A percentile compares a stretch with the other conserved stretches of the same genome.
Evolutionary conservation across 2,797 vertebrate species (phyloP).

Genomic region (Ceyx erithaca): DNA sequence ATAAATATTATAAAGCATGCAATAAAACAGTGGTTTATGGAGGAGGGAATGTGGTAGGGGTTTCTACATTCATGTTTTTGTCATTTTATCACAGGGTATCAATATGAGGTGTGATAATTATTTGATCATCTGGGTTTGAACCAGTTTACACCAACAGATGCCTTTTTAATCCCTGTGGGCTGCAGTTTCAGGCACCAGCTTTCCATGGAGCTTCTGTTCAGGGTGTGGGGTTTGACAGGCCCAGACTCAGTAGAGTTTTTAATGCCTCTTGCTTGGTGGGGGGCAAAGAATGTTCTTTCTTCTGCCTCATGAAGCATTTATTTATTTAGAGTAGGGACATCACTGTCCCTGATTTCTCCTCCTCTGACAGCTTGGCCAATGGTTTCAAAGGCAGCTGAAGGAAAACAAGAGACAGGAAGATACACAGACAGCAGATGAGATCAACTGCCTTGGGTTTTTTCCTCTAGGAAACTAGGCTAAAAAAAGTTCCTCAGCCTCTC

Average conservation of each 20-base stretch:
- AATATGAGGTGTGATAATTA: neutral
- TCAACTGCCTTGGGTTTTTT: neutral
- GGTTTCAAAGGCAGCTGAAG: constrained; percentile 5
- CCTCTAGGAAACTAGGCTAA: constrained; percentile 5
- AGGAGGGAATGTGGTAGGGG: neutral
- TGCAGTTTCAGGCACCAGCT: neutral
- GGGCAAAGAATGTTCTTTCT: neutral
- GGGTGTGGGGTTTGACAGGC: neutral
- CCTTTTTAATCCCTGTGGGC: neutral
- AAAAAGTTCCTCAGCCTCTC: neutral
- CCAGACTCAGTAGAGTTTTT: neutral
- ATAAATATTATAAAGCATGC: neutral
- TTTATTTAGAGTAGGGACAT: neutral
- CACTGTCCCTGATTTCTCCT: neutral
- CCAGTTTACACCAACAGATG: neutral
- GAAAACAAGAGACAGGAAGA: constrained; percentile 2
- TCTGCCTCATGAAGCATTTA: neutral
- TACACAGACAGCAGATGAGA: neutral
- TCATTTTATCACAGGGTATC: neutral
- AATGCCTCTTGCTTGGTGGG: neutral
- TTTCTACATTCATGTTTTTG: neutral
- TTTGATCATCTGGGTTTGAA: neutral
- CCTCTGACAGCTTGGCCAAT: neutral
- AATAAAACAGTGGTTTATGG: constrained; percentile 25
- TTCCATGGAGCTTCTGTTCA: neutral